A percentile compares a stretch with the other conserved stretches of the same genome.
phyloP scores from a whole-genome alignment of 2,888 invertebrate species.

The Octonoba sinensis region DNA sequence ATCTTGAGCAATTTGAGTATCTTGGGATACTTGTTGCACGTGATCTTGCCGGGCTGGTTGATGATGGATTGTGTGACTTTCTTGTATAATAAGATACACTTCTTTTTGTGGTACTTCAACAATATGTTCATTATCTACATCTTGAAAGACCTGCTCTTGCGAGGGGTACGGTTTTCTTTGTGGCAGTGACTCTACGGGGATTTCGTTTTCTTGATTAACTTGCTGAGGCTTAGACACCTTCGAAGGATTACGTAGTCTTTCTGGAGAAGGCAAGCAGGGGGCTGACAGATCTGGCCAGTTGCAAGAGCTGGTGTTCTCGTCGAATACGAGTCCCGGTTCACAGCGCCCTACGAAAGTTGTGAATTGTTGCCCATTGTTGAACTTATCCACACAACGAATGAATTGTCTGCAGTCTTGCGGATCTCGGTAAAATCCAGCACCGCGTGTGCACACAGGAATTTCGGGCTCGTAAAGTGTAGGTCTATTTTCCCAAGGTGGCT shows the following conservation, averaged over 20 bases:
- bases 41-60: neutral
- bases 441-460: conserved; percentile 13
- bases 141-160: conserved; percentile 17
- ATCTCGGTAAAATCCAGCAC: conserved; percentile 49
- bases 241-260: neutral
- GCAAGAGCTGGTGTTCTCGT: conserved; percentile 54
- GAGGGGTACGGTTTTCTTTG: conserved; percentile 8
- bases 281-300: conserved; percentile 59
- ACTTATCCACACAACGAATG: conserved; percentile 47
- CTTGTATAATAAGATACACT: neutral
- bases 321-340: conserved; percentile 54
- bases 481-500: conserved; percentile 17
- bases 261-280: conserved; percentile 33
- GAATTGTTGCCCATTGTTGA: conserved; percentile 9
- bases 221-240: conserved; percentile 7
- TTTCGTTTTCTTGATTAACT: conserved; percentile 17
- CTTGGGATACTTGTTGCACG: neutral
- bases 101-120: conserved; percentile 21
- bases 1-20: neutral
- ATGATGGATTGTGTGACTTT: neutral
- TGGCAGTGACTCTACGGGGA: neutral
- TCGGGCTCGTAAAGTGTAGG: conserved; percentile 11
- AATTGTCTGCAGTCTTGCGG: conserved; percentile 52
- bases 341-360: conserved; percentile 30
- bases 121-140: neutral